These are phyloP conservation scores for Aphelinus atriplicis DNA, from an alignment of 1,140 invertebrate species.

Conservation along the genomic window DNA sequence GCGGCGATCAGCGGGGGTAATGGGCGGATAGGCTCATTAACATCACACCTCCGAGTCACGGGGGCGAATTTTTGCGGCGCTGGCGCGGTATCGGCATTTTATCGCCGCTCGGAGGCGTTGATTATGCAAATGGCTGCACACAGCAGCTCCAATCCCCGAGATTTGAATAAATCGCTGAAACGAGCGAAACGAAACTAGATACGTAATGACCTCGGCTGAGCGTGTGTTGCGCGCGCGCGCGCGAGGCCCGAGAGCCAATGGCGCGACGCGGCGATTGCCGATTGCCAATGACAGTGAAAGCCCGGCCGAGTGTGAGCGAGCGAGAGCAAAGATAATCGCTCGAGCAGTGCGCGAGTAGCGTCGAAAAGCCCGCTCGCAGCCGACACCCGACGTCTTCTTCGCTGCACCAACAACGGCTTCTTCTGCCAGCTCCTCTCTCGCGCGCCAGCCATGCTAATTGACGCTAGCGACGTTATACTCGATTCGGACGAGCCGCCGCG, in stretches of 20 bases:
- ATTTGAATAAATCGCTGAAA: no score
- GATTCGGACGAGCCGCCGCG: no score
- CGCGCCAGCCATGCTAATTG: no score
- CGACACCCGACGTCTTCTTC: no score
- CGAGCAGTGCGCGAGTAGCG: no score
- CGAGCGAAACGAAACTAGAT: not conserved
- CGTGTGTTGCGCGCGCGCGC: not conserved
- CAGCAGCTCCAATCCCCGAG: not conserved
- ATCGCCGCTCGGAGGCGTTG: slow-evolving; percentile 1
- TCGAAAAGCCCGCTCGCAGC: no score
- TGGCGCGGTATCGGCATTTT: not conserved
- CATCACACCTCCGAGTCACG: no score
- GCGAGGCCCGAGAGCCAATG: not conserved
- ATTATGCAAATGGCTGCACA: slow-evolving; percentile 15
- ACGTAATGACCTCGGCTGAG: slow-evolving; percentile 5
- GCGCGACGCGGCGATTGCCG: not conserved
- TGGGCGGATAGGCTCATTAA: no score
- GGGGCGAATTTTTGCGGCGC: not conserved
- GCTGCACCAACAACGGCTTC: no score
- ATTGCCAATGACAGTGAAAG: slow-evolving; percentile 35
- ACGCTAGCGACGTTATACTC: no score
- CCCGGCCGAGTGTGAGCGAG: not conserved
- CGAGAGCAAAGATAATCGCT: not conserved
- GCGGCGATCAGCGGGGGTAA: no score
- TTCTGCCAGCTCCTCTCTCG: no score